A percentile compares a stretch with the other conserved stretches of the same genome.
Evolutionary conservation across 2,113 vertebrate genomes (phyloP).

Genomic region (Odontophorus gujanensis): DNA sequence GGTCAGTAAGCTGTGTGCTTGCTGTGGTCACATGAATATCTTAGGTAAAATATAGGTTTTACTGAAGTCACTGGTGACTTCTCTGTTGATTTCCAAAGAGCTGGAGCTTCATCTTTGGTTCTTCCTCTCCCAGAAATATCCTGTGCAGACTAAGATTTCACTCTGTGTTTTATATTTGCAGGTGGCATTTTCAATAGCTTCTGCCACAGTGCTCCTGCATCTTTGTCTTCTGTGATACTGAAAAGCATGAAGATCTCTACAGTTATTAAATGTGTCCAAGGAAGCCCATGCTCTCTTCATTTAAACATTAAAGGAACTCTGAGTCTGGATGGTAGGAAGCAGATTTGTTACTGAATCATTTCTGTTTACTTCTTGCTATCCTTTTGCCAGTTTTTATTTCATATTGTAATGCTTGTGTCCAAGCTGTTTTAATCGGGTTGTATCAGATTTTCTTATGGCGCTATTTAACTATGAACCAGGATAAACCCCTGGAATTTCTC

Average conservation of each 20-base stretch:
- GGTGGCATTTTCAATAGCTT: conserved; percentile 61
- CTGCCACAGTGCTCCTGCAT: conserved; percentile 67
- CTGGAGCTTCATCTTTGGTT: not conserved
- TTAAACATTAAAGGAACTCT: conserved; percentile 77
- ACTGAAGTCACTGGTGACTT: not conserved
- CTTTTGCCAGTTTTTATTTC: not conserved
- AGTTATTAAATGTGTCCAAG: conserved; percentile 81
- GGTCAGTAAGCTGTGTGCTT: not conserved
- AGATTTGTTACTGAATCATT: not conserved
- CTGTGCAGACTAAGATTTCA: not conserved
- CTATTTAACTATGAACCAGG: not conserved
- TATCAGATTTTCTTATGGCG: not conserved
- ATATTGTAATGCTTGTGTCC: not conserved
- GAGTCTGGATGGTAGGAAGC: conserved; percentile 77
- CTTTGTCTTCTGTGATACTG: conserved; percentile 69
- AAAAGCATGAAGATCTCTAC: conserved; percentile 82
- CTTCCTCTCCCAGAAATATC: not conserved
- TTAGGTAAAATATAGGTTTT: not conserved
- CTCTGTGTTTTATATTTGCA: conserved; percentile 44
- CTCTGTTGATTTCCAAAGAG: not conserved
- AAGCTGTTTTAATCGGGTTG: not conserved
- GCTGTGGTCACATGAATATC: not conserved
- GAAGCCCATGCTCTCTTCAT: conserved; percentile 79
- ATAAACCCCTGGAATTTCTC: not conserved
- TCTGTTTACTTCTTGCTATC: not conserved